phyloP scores from a whole-genome alignment of 2,113 vertebrate species.

The Lucifuga dentata region DNA sequence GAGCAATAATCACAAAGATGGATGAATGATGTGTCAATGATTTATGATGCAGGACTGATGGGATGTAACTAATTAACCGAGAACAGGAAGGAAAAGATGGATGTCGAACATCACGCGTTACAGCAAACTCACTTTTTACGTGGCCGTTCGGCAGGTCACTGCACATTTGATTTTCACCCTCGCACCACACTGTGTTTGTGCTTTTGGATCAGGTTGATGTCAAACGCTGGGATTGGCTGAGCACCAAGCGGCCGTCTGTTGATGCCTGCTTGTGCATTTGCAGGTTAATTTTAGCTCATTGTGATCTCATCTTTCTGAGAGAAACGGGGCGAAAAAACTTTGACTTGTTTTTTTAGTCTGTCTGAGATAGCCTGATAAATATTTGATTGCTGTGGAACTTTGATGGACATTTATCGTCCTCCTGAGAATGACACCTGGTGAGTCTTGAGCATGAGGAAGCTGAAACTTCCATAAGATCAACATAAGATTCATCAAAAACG shows the following conservation, averaged over 20 bases:
- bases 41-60: slow-evolving; percentile 43
- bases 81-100: background rate
- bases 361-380: no score
- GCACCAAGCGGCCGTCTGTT: slow-evolving; percentile 9
- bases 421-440: no score
- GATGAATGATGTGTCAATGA: slow-evolving; percentile 61
- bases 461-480: no score
- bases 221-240: slow-evolving; percentile 39
- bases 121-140: slow-evolving; percentile 13
- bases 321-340: no score
- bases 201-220: slow-evolving; percentile 41
- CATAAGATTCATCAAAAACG: no score
- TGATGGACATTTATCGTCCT: no score
- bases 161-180: slow-evolving; percentile 46
- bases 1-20: slow-evolving; percentile 49
- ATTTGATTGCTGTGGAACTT: no score
- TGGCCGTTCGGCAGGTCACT: slow-evolving; percentile 26
- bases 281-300: slow-evolving; percentile 2
- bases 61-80: slow-evolving; percentile 53
- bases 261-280: background rate
- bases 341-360: no score
- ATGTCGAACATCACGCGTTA: no score
- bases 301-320: background rate
- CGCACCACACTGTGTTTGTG: slow-evolving; percentile 14
- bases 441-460: no score